These are phyloP conservation scores for Enteromius unitaeniatus DNA, from an alignment of 2,797 vertebrate species.

Conservation along the genomic window DNA sequence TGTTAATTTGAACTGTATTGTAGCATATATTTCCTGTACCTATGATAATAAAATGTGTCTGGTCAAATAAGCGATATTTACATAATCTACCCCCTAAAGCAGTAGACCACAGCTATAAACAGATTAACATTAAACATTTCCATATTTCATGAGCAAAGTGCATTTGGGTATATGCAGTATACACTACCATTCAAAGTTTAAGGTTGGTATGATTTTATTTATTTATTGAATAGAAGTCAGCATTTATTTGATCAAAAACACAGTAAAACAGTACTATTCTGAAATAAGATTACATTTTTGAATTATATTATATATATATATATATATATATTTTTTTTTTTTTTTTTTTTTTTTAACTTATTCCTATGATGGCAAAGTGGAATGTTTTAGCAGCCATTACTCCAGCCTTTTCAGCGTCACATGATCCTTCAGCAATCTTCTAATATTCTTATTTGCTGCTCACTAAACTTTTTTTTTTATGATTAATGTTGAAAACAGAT, in stretches of 20 bases:
- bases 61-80: conserved; percentile 5
- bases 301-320: no score
- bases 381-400: not conserved
- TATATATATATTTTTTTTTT: no score
- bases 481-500: not conserved
- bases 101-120: conserved; percentile 8
- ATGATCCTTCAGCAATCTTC: not conserved
- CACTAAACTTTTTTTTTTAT: not conserved
- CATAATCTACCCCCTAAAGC: conserved; percentile 10
- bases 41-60: conserved; percentile 4
- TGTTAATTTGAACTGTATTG: conserved; percentile 23
- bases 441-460: not conserved
- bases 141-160: conserved; percentile 32
- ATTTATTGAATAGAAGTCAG: not conserved
- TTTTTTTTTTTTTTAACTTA: no score
- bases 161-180: not conserved
- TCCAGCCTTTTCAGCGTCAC: conserved; percentile 4
- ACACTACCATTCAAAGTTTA: not conserved
- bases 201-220: not conserved
- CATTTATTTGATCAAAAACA: conserved; percentile 6
- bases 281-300: not conserved
- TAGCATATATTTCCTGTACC: conserved; percentile 10
- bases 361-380: not conserved
- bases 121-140: conserved; percentile 40
- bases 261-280: not conserved